These are phyloP conservation scores for Drosophila melanica DNA, from an alignment of 1,140 invertebrate genomes.

Conservation along the genomic window DNA sequence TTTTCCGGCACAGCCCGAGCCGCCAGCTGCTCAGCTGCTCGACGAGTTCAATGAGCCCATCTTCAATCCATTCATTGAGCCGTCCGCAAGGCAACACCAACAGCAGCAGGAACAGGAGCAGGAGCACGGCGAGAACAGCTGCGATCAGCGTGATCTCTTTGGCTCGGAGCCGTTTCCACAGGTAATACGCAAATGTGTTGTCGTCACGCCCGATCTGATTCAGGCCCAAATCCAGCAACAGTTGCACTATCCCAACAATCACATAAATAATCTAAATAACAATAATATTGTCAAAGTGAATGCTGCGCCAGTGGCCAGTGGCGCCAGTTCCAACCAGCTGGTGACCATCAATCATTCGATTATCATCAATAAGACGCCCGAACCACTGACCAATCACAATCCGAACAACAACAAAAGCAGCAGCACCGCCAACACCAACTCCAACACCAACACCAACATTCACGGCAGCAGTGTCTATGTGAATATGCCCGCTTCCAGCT, in stretches of 20 bases:
- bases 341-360: slow-evolving; percentile 83
- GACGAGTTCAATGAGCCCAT: slow-evolving; percentile 83
- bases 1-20: slow-evolving; percentile 56
- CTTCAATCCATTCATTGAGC: slow-evolving; percentile 78
- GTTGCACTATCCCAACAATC: slow-evolving; percentile 55
- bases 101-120: slow-evolving; percentile 28
- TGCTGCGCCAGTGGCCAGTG: slow-evolving; percentile 40
- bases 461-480: slow-evolving; percentile 68
- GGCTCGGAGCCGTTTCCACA: slow-evolving; percentile 86
- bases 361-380: slow-evolving; percentile 81
- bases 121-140: not conserved
- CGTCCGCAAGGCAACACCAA: not conserved
- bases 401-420: slow-evolving; percentile 36
- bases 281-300: slow-evolving; percentile 60
- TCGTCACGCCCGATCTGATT: slow-evolving; percentile 52
- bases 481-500: slow-evolving; percentile 55
- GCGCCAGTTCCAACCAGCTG: too few species aligned
- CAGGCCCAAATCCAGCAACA: slow-evolving; percentile 35
- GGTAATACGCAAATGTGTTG: slow-evolving; percentile 78
- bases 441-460: slow-evolving; percentile 26
- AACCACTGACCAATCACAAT: slow-evolving; percentile 53
- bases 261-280: slow-evolving; percentile 20
- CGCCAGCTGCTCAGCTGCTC: slow-evolving; percentile 40
- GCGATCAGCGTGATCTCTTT: slow-evolving; percentile 84
- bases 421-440: slow-evolving; percentile 15